Evolutionary conservation across 2,888 invertebrate genomes (phyloP).

Genomic region (Cheilosia impressa): DNA sequence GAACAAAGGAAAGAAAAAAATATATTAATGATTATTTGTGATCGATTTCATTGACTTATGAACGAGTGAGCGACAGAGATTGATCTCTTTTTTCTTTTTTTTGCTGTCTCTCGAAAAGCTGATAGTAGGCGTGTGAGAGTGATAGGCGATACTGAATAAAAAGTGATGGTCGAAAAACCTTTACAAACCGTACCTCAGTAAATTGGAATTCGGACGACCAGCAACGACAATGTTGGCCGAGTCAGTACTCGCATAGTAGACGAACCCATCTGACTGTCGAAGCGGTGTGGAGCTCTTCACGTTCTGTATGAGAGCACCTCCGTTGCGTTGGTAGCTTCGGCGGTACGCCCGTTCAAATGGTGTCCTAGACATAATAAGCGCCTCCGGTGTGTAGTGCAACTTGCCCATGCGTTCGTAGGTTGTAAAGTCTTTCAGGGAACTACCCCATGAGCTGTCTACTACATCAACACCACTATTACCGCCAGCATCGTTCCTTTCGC

Average conservation of each 20-base stretch:
- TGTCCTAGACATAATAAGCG: conserved; percentile 82
- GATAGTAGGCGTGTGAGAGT: conserved; percentile 59
- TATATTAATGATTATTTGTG: conserved; percentile 29
- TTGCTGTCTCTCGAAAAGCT: conserved; percentile 29
- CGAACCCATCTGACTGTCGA: conserved; percentile 79
- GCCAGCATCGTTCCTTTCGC: conserved; percentile 1
- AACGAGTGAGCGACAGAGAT: conserved; percentile 34
- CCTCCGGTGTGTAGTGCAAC: conserved; percentile 75
- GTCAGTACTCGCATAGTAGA: conserved; percentile 75
- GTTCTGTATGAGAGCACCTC: conserved; percentile 58
- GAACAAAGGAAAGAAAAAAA: conserved; percentile 10
- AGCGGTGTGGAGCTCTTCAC: conserved; percentile 81
- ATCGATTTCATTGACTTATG: conserved; percentile 21
- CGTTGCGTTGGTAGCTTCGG: conserved; percentile 78
- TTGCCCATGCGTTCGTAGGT: conserved; percentile 78
- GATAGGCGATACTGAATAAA: conserved; percentile 33
- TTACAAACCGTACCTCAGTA: conserved; percentile 76
- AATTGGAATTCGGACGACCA: conserved; percentile 71
- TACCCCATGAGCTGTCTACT: conserved; percentile 75
- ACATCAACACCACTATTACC: conserved; percentile 57
- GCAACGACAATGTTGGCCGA: conserved; percentile 33
- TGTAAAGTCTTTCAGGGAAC: conserved; percentile 78
- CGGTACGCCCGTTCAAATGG: conserved; percentile 83
- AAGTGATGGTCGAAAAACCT: conserved; percentile 46
- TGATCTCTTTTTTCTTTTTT: conserved; percentile 6